Evolutionary conservation across 37 sponge, comb jelly and placozoan species (phyloP), one percentile per base, ranked within the genome.

Genomic region (Theonella swinhoei): DNA sequence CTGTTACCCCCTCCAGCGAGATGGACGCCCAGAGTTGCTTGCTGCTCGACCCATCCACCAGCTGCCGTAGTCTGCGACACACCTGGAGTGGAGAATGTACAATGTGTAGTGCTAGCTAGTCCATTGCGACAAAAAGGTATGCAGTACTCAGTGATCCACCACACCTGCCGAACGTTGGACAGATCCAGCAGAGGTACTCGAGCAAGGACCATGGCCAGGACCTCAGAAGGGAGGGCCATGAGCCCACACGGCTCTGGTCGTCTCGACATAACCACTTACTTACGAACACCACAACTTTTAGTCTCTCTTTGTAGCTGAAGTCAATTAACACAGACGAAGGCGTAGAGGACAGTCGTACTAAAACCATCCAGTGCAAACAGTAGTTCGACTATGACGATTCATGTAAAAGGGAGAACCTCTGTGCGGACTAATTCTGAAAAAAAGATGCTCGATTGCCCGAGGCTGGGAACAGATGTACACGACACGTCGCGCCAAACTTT

Each of bases 151-250:
- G n/a, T n/a, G n/a, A n/a, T n/a, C n/a, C n/a, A n/a, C n/a, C 92
- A 69, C 32, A 93, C 94, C 87, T 74, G 39, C 20, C 94, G 75
- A 0, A 54, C 32, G 20, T 87, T 89, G 0, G 83, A 65, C 4
- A 94, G 85, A 77, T 94, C 94, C 2, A 7, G 62, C 2, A 89
- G 73, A 24, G 91, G 79, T 14, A 94, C 80, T 33, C 73, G 84
- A 1, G 73, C 64, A 22, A 90, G 74, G 1, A 90, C 65, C 34
- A 76, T 58, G 14, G 62, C 68, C 65, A 90, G 82, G 23, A 90
- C 42, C 19, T 94, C 94, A 30, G n/a, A 38, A 1, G 94, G 94
- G 8, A 94, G 64, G 35, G 81, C 71, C 64, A 26, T 23, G 2
- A 83, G 43, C 5, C 68, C 20, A 54, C 54, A 47, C 14, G 11